phyloP scores from a whole-genome alignment of 2,888 invertebrate genomes.

The Eristalis pertinax region DNA sequence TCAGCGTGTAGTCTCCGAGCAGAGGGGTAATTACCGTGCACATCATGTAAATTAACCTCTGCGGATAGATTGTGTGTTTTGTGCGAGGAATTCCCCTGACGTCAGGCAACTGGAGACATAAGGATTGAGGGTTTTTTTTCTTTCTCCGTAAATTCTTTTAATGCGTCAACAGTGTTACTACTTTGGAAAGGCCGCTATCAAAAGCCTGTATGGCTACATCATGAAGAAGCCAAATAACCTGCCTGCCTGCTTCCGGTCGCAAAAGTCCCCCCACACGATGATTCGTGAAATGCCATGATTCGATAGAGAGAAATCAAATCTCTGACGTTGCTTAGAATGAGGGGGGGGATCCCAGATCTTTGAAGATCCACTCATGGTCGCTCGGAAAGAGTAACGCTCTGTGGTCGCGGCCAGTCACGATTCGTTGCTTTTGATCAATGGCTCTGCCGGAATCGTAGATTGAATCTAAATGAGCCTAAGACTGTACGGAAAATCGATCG shows the following conservation, averaged over 20 bases:
- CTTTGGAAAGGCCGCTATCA: conserved; percentile 13
- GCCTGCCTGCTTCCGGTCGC: neutral
- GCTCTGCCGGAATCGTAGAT: neutral
- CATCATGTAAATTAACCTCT: neutral
- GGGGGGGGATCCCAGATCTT: neutral
- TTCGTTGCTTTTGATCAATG: neutral
- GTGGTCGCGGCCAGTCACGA: neutral
- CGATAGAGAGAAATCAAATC: neutral
- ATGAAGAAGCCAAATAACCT: neutral
- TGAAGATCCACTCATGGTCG: neutral
- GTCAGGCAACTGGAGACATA: neutral
- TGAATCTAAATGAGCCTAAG: neutral
- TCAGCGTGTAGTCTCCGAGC: neutral
- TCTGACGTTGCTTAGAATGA: neutral
- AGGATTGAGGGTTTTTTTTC: conserved; percentile 18
- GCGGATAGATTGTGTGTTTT: neutral
- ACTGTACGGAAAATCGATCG: neutral
- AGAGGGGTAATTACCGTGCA: neutral
- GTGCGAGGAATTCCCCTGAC: neutral
- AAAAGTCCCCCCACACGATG: neutral
- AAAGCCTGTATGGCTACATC: neutral
- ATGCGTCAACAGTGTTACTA: neutral
- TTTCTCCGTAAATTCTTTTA: neutral
- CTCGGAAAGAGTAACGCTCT: neutral
- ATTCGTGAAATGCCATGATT: neutral